Conservation (phyloP, 2,113 vertebrate genomes). For the Nipponia nippon region DNA sequence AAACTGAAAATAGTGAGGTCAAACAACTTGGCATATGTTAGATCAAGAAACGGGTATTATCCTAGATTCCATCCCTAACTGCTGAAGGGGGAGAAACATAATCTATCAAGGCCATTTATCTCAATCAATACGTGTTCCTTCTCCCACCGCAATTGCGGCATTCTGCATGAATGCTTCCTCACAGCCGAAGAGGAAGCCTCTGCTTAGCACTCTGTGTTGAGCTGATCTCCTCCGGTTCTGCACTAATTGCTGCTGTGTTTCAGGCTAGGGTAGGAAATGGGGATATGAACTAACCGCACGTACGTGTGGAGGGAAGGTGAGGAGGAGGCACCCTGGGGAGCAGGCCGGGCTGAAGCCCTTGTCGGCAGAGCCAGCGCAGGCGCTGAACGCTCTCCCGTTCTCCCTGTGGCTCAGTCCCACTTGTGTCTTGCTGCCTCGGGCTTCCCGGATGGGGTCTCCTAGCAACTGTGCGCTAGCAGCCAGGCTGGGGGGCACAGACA, state of each 20-base stretch:
- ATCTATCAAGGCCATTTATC: background rate
- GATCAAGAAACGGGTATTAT: background rate
- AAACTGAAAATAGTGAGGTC: background rate
- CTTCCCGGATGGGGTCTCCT: background rate
- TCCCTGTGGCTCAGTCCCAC: background rate
- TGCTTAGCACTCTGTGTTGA: background rate
- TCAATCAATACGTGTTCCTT: background rate
- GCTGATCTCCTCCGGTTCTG: background rate
- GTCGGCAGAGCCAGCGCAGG: background rate
- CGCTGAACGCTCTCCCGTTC: rapidly evolving
- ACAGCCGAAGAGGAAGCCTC: background rate
- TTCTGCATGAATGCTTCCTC: background rate
- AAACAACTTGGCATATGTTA: rapidly evolving
- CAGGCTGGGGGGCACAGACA: background rate
- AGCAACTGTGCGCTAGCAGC: background rate
- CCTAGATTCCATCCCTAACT: background rate
- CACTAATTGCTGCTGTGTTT: background rate
- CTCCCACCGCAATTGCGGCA: rapidly evolving
- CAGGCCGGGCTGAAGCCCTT: background rate
- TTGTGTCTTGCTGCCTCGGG: background rate
- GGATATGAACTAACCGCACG: background rate
- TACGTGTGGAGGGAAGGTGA: rapidly evolving
- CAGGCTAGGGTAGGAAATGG: background rate
- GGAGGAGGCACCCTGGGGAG: background rate
- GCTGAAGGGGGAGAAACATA: background rate